A percentile compares a stretch with the other conserved stretches of the same genome.
These are phyloP conservation scores for Acanthopagrus latus DNA, from an alignment of 2,797 vertebrate genomes.

Conservation along the genomic window DNA sequence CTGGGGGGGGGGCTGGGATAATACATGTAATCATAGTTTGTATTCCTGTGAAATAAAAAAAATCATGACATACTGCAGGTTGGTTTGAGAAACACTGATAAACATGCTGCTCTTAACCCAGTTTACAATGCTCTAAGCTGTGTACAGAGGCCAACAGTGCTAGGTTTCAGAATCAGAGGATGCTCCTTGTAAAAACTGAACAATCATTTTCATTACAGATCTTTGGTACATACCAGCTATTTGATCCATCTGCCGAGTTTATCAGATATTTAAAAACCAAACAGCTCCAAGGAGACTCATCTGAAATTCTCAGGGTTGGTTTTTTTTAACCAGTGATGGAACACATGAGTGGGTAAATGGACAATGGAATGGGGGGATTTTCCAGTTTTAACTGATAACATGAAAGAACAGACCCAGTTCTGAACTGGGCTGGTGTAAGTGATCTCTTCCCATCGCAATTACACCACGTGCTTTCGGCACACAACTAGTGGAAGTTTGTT, in stretches of 20 bases:
- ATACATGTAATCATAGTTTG: conserved; percentile 35
- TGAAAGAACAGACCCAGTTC: conserved; percentile 47
- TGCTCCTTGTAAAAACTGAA: conserved; percentile 66
- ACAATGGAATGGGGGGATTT: conserved; percentile 34
- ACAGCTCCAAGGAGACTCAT: conserved; percentile 59
- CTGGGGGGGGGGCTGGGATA: conserved; percentile 37
- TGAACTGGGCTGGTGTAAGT: conserved; percentile 58
- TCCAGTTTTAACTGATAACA: conserved; percentile 70
- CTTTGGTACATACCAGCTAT: conserved; percentile 86
- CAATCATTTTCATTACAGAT: conserved; percentile 75
- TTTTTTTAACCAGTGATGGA: conserved; percentile 53
- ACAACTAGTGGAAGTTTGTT: conserved; percentile 60
- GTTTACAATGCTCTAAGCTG: conserved; percentile 60
- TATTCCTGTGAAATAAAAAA: conserved; percentile 51
- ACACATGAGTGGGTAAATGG: conserved; percentile 45
- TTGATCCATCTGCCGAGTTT: conserved; percentile 61
- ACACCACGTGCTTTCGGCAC: conserved; percentile 56
- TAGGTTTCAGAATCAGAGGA: conserved; percentile 58
- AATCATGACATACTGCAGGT: conserved; percentile 51
- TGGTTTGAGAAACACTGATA: conserved; percentile 67
- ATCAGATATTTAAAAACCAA: conserved; percentile 67
- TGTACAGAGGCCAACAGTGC: conserved; percentile 57
- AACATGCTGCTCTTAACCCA: conserved; percentile 60
- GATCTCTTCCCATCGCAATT: conserved; percentile 70
- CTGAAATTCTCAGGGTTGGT: conserved; percentile 40